Base-by-base conservation (phyloP, 2,113 vertebrate genomes). In the Panthera uncia region DNA sequence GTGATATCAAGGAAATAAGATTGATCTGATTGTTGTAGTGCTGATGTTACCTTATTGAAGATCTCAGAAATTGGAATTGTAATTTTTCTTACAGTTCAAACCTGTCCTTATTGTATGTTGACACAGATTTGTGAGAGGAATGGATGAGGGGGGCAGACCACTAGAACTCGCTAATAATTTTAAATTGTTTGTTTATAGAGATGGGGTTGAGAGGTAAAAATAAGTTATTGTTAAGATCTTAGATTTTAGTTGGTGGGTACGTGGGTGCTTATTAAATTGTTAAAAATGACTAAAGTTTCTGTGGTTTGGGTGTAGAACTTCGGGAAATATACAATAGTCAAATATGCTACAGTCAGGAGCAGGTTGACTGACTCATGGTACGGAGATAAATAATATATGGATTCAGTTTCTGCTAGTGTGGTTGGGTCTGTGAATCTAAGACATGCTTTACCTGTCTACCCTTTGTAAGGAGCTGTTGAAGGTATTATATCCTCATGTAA, bases 231-330 rank as follows among this genome's bases (percentile, higher is more conserved):
- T 91, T 93, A 69, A 79, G 57, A 92, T 66, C 15, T 38, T 96
- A n/a, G 61, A 66, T 92, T 96, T 95, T 94, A 73, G 4, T 25
- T 89, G 33, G 38, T 95, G 69, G 36, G 33, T 95, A 85, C 31
- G 23, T 69, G 50, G 21, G 4, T 92, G 65, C 41, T 80, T 97
- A 89, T 76, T 94, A 78, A 76, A 83, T 93, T 87, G 90, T 95
- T 90, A 90, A 96, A 89, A 73, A n/a, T 85, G 91, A 83, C 68
- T 55, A 55, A 88, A 31, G 52, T 95, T 96, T 94, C 66, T 91
- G 29, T 94, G 88, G 15, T 41, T 97, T 98, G 84, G 50, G 29
- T 88, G 11, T 95, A 61, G 78, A 78, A 66, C 38, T 84, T 95
- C 23, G 76, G 83, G 63, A 83, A 95, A 84, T 91, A 33, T 13